Base-by-base conservation (phyloP, 2,888 invertebrate species). In the Liposcelis brunnea region DNA sequence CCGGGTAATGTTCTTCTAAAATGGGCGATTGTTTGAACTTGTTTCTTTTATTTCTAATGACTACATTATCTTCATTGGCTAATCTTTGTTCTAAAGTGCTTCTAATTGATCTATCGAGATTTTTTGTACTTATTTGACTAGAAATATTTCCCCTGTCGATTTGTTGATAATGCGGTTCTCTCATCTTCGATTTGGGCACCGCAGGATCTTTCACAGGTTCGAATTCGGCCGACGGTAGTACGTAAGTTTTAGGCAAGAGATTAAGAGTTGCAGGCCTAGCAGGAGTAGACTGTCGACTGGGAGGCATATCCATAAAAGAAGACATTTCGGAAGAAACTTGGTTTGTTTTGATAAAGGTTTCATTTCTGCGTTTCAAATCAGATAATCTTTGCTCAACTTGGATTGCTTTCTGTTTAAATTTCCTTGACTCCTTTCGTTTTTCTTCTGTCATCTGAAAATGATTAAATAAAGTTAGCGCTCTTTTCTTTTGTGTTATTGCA, bases 401-500 rank as follows among this genome's bases (percentile, higher is more conserved):
- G 48, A 75, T 62, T 1, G 83, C 82, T 48, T 77, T 62, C 40
- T 75, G 63, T 58, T 71, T 77, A 58, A 78, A 79, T 52, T 70
- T 69, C 53, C 69, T 69, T 71, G 81, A 75, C 62, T 81, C 76
- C 55, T 68, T 65, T 19, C 71, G 66, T 50, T 71, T 68, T 59
- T 74, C 69, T 51, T 70, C 67, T 10, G 76, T 79, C 58, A 81
- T 67, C 81, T 81, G 44, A 68, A 66, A 49, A 51, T 42, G 44
- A 48, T 43, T 40, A 35, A 43, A 38, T 45, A 47, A 40, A 15
- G 32, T 6, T 40, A 40, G n/a, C n/a, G 6, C 15, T 31, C 35
- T 45, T 44, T 19, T 32, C 16, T 33, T 16, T 42, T 36, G 26
- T 32, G 14, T 46, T n/a, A 5, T 2, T 35, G 18, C 7, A 45